phyloP scores from a whole-genome alignment of 2,113 vertebrate species.

The Phocoena phocoena region DNA sequence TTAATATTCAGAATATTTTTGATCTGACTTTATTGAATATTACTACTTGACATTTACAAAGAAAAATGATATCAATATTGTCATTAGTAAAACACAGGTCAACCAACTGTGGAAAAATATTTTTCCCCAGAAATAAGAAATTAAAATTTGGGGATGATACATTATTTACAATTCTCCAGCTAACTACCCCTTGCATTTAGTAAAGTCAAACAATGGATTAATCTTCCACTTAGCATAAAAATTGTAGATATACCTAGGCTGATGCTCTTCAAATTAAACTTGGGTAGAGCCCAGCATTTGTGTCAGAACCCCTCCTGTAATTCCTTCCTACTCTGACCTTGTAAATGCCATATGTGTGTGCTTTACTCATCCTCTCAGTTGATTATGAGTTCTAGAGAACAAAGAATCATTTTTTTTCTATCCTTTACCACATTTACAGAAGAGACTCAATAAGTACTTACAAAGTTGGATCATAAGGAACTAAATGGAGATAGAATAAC shows the following conservation, averaged over 20 bases:
- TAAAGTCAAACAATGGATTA: background rate
- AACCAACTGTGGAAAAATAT: background rate
- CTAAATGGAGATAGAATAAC: background rate
- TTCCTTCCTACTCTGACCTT: background rate
- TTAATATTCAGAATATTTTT: background rate
- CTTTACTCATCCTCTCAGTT: background rate
- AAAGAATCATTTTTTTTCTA: background rate
- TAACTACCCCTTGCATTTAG: background rate
- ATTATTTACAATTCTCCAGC: background rate
- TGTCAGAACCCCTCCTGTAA: background rate
- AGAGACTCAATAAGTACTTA: background rate
- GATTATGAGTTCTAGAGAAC: background rate
- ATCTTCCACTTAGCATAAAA: background rate
- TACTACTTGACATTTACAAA: slow-evolving; percentile 15
- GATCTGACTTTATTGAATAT: background rate
- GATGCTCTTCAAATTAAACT: background rate
- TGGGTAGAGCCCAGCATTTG: background rate
- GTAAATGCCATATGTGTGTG: background rate
- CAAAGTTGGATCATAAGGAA: background rate
- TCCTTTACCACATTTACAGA: background rate
- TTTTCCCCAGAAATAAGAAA: background rate
- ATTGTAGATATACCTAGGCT: background rate
- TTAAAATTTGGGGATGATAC: background rate
- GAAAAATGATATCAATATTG: background rate
- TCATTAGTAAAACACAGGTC: background rate